Conservation (phyloP, 2,888 invertebrate genomes). For the Latrodectus elegans region DNA sequence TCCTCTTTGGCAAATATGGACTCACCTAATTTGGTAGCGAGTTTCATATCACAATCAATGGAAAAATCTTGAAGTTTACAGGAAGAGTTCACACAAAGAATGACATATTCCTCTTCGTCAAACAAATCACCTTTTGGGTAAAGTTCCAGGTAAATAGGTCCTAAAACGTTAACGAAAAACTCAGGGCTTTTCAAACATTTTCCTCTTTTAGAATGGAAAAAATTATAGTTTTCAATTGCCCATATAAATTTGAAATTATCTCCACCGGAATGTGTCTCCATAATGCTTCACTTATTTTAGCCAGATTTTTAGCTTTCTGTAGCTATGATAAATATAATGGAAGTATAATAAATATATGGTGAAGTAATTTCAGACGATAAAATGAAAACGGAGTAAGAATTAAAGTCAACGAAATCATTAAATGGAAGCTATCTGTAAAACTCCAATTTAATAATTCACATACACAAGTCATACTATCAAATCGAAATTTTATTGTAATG, state of each 20-base stretch:
- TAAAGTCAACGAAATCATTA: no score
- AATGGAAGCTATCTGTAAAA: no score
- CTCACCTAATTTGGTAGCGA: background rate
- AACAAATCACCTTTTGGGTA: constrained; percentile 24
- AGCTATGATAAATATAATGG: no score
- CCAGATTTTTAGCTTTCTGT: no score
- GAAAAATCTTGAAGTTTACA: background rate
- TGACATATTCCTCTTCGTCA: constrained; percentile 5
- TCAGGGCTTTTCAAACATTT: constrained; percentile 24
- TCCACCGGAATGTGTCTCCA: no score
- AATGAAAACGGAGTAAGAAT: no score
- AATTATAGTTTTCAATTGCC: constrained; percentile 27
- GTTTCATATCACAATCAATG: constrained; percentile 1
- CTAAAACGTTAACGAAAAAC: background rate
- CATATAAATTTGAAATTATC: constrained; percentile 14
- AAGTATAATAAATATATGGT: no score
- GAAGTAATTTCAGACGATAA: no score
- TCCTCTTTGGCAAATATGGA: background rate
- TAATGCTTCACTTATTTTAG: no score
- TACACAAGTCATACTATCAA: no score
- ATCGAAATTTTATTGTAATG: no score
- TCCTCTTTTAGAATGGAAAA: constrained; percentile 12
- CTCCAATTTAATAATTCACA: no score
- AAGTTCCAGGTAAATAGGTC: constrained; percentile 8
- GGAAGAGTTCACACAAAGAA: constrained; percentile 1